Evolutionary conservation across 2,797 vertebrate species (phyloP).

Genomic region (Tachyglossus aculeatus): DNA sequence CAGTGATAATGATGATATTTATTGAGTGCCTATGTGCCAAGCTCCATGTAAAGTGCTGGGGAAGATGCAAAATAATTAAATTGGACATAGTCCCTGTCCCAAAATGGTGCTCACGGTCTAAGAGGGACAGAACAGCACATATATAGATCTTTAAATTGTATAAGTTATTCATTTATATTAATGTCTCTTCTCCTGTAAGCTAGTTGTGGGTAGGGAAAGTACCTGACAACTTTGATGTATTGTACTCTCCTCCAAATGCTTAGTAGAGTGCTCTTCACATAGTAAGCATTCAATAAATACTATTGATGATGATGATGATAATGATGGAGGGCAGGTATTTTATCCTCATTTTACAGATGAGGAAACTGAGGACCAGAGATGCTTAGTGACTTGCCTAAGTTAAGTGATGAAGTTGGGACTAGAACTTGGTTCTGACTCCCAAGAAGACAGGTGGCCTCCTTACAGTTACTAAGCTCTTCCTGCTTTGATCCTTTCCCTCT

Average conservation of each 20-base stretch:
- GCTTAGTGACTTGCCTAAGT: not conserved
- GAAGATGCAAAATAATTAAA: too few relatives aligned
- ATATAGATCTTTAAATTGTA: too few relatives aligned
- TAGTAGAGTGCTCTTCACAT: not conserved
- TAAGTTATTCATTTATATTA: too few relatives aligned
- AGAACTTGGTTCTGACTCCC: not conserved
- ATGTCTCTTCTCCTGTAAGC: not conserved
- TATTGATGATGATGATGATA: not conserved
- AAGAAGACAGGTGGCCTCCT: not conserved
- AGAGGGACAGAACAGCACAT: too few relatives aligned
- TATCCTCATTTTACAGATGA: not conserved
- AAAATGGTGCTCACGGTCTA: too few relatives aligned
- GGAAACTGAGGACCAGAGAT: not conserved
- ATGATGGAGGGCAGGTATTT: not conserved
- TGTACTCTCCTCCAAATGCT: not conserved
- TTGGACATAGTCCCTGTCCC: too few relatives aligned
- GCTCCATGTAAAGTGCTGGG: too few relatives aligned
- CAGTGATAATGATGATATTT: too few relatives aligned
- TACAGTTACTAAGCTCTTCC: too few relatives aligned
- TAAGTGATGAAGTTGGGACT: not conserved
- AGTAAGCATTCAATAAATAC: not conserved
- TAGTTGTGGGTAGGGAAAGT: not conserved
- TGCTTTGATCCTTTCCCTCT: not conserved
- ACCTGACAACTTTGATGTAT: not conserved
- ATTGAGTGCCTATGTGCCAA: too few relatives aligned